A percentile compares a stretch with the other conserved stretches of the same genome.
These are phyloP conservation scores for Mesorhabditis spiculigera DNA, from an alignment of 2,888 invertebrate species.

Conservation along the genomic window DNA sequence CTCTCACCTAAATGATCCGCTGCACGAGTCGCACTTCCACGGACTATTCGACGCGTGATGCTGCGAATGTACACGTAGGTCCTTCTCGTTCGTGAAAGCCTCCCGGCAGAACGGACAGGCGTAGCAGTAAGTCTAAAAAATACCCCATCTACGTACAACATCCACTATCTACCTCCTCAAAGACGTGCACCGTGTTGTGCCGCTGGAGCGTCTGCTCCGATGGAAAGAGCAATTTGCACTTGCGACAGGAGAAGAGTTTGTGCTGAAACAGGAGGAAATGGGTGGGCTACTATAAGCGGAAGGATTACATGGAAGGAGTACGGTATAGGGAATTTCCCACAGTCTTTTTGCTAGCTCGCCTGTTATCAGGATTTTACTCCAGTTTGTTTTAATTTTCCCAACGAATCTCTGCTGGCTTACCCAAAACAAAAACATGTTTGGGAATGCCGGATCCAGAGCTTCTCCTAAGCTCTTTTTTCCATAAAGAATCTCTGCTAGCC, in stretches of 20 bases:
- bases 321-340: too few species aligned
- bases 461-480: too few species aligned
- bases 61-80: slow-evolving; percentile 36
- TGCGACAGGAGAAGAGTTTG: slow-evolving; percentile 46
- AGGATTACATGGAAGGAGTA: too few species aligned
- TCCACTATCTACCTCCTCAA: slow-evolving; percentile 38
- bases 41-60: slow-evolving; percentile 41
- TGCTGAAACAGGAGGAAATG: slow-evolving; percentile 25
- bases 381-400: too few species aligned
- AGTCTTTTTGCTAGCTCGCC: too few species aligned
- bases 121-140: background rate
- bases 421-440: too few species aligned
- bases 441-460: too few species aligned
- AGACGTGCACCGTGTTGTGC: slow-evolving; percentile 52
- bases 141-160: slow-evolving; percentile 12
- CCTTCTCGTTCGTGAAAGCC: slow-evolving; percentile 40
- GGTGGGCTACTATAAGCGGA: too few species aligned
- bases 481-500: too few species aligned
- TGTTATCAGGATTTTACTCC: too few species aligned
- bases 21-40: slow-evolving; percentile 47
- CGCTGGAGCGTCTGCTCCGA: slow-evolving; percentile 47
- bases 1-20: slow-evolving; percentile 32
- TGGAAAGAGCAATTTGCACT: slow-evolving; percentile 53
- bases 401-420: too few species aligned
- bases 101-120: background rate